Evolutionary conservation across 2,888 invertebrate genomes (phyloP), one percentile per base, ranked within the genome.

Genomic region (Drosophila melanosoma): DNA sequence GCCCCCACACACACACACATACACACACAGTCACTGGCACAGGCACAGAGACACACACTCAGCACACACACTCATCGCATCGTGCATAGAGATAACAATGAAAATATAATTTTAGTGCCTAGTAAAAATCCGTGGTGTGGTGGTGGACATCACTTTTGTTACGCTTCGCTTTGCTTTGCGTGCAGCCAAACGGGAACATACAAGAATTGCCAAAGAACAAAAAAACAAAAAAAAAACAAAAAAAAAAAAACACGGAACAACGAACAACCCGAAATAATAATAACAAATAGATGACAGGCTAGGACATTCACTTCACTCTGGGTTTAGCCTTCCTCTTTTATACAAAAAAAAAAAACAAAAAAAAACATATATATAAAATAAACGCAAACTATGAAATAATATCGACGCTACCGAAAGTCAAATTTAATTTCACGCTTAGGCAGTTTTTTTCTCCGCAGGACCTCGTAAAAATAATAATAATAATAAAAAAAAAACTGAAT

Each of bases 351-450:
- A 29, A 29, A 58, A 56, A 51, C n/a, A 29, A 12, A 29, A 42
- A 38, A 40, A 45, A 26, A 29, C 29, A 6, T 29, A 4, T 29
- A 26, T 26, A 29, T 29, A 40, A 17, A 40, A 38, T 29, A 32
- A n/a, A 8, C 15, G 26, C 65, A 69, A 74, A 79, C 83, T 81
- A 83, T 74, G 66, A 83, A 81, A 74, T 69, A 69, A 70, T 74
- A 86, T 77, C 61, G 76, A 74, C 64, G 73, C 70, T 49, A 49
- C 57, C 57, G 64, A 71, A 66, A 86, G 77, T 76, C 79, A 81
- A 86, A 87, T 87, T 84, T 84, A 88, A 87, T 87, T 86, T 86
- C 85, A 86, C 87, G 85, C 83, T 83, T 75, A 78, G 85, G 71
- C 71, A 81, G 67, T 69, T 82, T 69, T 69, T 62, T 51, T 48